These are phyloP conservation scores for Brachirus orientalis DNA, from an alignment of 2,113 vertebrate genomes.

Conservation along the genomic window DNA sequence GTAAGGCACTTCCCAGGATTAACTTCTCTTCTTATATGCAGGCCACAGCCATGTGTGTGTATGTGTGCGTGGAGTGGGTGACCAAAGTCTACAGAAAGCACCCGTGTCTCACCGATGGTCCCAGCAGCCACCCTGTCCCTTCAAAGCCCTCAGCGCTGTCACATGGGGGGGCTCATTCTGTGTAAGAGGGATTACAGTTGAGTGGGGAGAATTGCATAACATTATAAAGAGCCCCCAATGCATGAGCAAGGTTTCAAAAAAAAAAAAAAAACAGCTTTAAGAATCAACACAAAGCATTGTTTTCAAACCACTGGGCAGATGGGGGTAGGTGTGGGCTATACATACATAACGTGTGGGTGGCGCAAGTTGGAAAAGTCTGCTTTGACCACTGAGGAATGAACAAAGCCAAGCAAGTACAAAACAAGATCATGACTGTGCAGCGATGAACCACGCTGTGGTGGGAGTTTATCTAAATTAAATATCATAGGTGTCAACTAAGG, in stretches of 20 bases:
- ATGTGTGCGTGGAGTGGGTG: conserved; percentile 19
- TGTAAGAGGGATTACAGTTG: conserved; percentile 68
- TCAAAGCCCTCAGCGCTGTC: conserved; percentile 47
- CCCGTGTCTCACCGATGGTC: conserved; percentile 37
- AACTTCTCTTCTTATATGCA: conserved; percentile 68
- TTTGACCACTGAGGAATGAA: conserved; percentile 42
- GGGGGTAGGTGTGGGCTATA: conserved; percentile 54
- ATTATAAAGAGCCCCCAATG: conserved; percentile 52
- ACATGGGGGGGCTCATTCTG: conserved; percentile 67
- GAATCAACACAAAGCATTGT: conserved; percentile 52
- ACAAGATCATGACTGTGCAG: conserved; percentile 12
- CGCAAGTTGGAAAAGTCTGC: conserved; percentile 51
- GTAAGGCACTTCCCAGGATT: conserved; percentile 35
- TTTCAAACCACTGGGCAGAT: conserved; percentile 59
- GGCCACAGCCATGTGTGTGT: conserved; percentile 27
- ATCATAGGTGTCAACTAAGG: conserved; percentile 16
- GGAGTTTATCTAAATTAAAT: conserved; percentile 36
- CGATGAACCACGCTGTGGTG: neutral
- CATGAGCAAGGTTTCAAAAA: conserved; percentile 60
- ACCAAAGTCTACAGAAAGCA: conserved; percentile 33
- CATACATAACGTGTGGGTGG: conserved; percentile 57
- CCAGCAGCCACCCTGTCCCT: conserved; percentile 41
- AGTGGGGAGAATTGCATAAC: conserved; percentile 68
- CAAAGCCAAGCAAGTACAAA: conserved; percentile 29
- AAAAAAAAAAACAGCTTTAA: conserved; percentile 61